These are phyloP conservation scores for Aleiodes alternator DNA, from an alignment of 2,888 invertebrate species.

Conservation along the genomic window DNA sequence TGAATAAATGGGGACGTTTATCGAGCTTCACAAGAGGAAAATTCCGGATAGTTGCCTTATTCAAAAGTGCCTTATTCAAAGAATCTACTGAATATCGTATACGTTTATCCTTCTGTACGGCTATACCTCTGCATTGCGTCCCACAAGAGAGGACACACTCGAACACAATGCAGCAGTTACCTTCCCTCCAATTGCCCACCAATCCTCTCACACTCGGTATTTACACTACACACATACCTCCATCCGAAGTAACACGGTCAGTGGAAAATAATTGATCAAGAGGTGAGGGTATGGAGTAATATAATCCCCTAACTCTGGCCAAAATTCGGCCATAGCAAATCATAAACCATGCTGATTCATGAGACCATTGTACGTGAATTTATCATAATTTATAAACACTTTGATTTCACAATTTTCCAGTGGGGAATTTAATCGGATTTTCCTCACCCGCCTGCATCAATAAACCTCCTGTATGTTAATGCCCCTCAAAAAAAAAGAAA, in stretches of 20 bases:
- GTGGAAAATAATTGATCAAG: constrained; percentile 22
- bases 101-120: constrained; percentile 57
- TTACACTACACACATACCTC: constrained; percentile 40
- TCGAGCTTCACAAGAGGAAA: no score
- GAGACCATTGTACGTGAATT: constrained; percentile 59
- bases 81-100: constrained; percentile 15
- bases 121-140: constrained; percentile 50
- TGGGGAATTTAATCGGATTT: constrained; percentile 56
- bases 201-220: constrained; percentile 25
- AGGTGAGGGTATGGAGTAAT: neutral
- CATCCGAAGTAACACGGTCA: constrained; percentile 16
- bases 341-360: constrained; percentile 70
- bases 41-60: no score
- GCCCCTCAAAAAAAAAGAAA: neutral
- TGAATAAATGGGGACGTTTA: no score
- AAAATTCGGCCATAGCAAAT: constrained; percentile 61
- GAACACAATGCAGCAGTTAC: constrained; percentile 68
- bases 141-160: constrained; percentile 54
- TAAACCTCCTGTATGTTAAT: constrained; percentile 8
- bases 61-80: no score
- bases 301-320: constrained; percentile 28
- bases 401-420: neutral
- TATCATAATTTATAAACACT: constrained; percentile 60
- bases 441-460: constrained; percentile 7
- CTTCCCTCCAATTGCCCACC: constrained; percentile 45